Evolutionary conservation across 2,888 invertebrate genomes (phyloP).

Genomic region (Rotaria magnacalcarata): DNA sequence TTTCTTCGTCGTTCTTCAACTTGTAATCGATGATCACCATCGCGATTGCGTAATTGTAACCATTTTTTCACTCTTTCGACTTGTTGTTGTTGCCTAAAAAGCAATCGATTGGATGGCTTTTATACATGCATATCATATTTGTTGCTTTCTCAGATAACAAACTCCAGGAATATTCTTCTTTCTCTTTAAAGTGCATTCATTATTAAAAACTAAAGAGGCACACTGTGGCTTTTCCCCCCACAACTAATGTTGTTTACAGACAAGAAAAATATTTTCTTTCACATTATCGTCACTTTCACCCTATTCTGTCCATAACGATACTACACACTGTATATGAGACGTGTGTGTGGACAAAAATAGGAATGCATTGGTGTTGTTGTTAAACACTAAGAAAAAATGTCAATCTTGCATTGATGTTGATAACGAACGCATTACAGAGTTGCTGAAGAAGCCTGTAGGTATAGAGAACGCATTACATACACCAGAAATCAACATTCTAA

Average conservation of each 20-base stretch:
- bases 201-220: background rate
- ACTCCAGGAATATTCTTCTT: background rate
- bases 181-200: background rate
- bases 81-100: slow-evolving; percentile 34
- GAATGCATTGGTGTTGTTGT: background rate
- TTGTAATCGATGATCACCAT: slow-evolving; percentile 5
- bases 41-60: slow-evolving; percentile 35
- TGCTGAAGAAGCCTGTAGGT: background rate
- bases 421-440: background rate
- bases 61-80: slow-evolving; percentile 25
- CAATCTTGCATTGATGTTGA: background rate
- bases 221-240: background rate
- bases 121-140: no score
- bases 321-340: no score
- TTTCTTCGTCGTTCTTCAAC: slow-evolving; percentile 19
- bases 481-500: background rate
- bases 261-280: background rate
- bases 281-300: no score
- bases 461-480: background rate
- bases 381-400: background rate
- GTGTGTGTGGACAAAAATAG: background rate
- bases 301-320: background rate
- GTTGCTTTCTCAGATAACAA: background rate
- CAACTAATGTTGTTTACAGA: background rate
- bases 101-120: background rate